Evolutionary conservation across 2,113 vertebrate species (phyloP), one percentile per base, ranked within the genome.

Genomic region (Microtus oregoni): DNA sequence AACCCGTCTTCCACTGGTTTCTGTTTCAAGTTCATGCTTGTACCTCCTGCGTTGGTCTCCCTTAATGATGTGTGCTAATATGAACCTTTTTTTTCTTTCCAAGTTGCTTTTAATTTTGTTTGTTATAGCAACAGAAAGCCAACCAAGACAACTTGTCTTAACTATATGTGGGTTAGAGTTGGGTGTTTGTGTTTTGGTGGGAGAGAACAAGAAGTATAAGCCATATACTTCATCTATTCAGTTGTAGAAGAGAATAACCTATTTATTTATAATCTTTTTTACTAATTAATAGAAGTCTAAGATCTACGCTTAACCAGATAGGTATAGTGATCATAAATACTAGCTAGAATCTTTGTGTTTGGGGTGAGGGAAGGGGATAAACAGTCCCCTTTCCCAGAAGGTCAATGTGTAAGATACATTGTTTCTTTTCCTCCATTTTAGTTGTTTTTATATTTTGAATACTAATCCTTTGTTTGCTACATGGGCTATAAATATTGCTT

Each of bases 381-480:
- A 14, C 3, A 55, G 3, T 79, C 15, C 63, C 26, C 41, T 91
- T 9, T 26, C 89, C 20, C 50, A 90, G 47, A 72, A 44, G 50
- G 50, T 90, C 30, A 81, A 24, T 77, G 0, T 47, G 28, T 89
- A n/a, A 92, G 32, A 41, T 12, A n/a, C 0, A 47, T 47, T 75
- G 35, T 75, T 95, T 6, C 12, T 85, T 65, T 81, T 4, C 11
- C 35, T 28, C 47, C 41, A 5, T 77, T 89, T 86, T 76, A 63
- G 72, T 89, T 93, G 44, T 96, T 95, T 92, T 63, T 89, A 9
- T 95, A 73, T 63, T 89, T 22, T 89, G n/a, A 32, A 70, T 93
- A 65, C 50, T 78, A 35, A 89, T 75, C 44, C 72, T 5, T 58
- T 58, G 55, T 94, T 90, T 92, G 8, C 47, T 86, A 38, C 22